Evolutionary conservation across 2,113 vertebrate species (phyloP).

Genomic region (Hydrochoerus hydrochaeris): DNA sequence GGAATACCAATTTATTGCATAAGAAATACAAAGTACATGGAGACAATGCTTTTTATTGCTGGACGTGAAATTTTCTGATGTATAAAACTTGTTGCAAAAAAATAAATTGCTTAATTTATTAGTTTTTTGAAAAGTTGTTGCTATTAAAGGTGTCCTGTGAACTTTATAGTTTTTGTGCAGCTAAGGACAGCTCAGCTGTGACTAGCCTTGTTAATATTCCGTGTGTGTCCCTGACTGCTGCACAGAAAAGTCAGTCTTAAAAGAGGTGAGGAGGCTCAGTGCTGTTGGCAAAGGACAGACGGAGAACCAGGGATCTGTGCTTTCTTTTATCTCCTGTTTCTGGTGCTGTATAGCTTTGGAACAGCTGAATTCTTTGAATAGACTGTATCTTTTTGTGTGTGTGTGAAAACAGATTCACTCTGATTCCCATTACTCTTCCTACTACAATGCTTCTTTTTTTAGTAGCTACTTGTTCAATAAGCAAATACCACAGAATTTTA

Average conservation of each 20-base stretch:
- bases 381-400: not conserved
- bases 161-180: not conserved
- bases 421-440: not conserved
- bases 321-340: not conserved
- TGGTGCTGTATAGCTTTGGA: not conserved
- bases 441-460: slow-evolving; percentile 20
- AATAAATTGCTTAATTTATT: too few relatives aligned
- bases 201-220: not conserved
- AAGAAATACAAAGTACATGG: not conserved
- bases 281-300: not conserved
- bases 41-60: not conserved
- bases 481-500: not conserved
- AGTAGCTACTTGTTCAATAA: not conserved
- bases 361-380: not conserved
- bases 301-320: not conserved
- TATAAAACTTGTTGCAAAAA: not conserved
- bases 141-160: not conserved
- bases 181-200: not conserved
- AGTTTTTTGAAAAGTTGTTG: too few relatives aligned
- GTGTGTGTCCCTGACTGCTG: not conserved
- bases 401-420: not conserved
- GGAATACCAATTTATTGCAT: not conserved
- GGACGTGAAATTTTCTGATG: not conserved
- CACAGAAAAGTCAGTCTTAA: not conserved
- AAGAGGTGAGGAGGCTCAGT: not conserved